Evolutionary conservation across 2,113 vertebrate species (phyloP), one percentile per base, ranked within the genome.

Genomic region (Alectura lathami): DNA sequence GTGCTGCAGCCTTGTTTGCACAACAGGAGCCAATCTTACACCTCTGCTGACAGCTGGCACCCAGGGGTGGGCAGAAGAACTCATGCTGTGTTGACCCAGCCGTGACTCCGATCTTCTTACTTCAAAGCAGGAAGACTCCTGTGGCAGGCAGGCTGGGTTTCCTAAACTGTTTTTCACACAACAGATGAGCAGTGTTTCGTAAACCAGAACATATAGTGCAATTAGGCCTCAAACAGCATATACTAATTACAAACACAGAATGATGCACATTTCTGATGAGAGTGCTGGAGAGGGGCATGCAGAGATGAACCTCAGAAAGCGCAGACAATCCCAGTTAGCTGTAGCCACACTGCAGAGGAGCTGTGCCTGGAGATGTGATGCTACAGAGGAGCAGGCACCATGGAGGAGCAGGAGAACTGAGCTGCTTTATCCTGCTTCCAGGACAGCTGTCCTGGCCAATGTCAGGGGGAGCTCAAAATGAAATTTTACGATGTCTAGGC

Each of bases 81-180:
- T 63, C 57, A 0, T 48, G 81, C 83, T 84, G 89, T 0, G 20
- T 40, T 95, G 86, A 93, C 88, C 92, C 54, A 87, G 81, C 73
- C 36, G 0, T 76, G 62, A 93, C 91, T 95, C 89, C 89, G 53
- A 91, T 95, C 89, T 95, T 91, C 81, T 86, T 83, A 91, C 89
- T 91, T 93, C 92, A 96, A 89, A 95, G 73, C 30, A 82, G 60
- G 51, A 91, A 76, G 77, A 60, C 40, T 94, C 66, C 42, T 54
- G 32, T 86, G 91, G 86, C 86, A 96, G 48, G 78, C 81, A 90
- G 80, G 27, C 77, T 73, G 81, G 83, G 36, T 94, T 93, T 93
- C 83, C 62, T 86, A 42, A 91, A 92, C 60, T 89, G 48, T 79
- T 95, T 94, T 94, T 95, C 77, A 86, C 91, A 95, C 77, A 96